Evolutionary conservation across 2,888 invertebrate genomes (phyloP).

Genomic region (Leptinotarsa haldemani): DNA sequence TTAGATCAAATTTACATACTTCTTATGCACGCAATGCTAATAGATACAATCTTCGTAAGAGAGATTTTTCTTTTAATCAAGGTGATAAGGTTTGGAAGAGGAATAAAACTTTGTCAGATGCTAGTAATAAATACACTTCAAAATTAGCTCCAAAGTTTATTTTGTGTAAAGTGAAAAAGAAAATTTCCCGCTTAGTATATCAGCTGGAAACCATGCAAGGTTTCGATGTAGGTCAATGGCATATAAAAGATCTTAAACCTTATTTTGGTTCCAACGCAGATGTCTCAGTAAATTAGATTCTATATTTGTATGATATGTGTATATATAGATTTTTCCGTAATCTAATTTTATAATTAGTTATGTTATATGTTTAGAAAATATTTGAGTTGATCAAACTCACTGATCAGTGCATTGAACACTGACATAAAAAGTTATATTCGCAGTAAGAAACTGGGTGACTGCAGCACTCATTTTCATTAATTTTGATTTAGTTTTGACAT

Average conservation of each 20-base stretch:
- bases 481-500: neutral
- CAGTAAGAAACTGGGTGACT: neutral
- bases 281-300: slow-evolving; percentile 1
- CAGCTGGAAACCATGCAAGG: neutral
- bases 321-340: neutral
- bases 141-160: neutral
- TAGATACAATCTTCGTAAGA: slow-evolving; percentile 1
- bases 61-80: neutral
- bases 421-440: neutral
- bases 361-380: neutral
- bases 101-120: slow-evolving; percentile 3
- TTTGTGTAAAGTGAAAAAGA: neutral
- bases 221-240: neutral
- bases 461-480: neutral
- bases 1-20: neutral
- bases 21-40: neutral
- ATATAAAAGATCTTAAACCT: neutral
- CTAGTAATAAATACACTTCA: neutral
- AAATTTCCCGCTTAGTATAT: neutral
- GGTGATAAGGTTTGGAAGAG: neutral
- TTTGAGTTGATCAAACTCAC: neutral
- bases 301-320: neutral
- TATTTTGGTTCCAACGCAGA: neutral
- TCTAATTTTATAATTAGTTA: neutral
- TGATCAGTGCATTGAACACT: neutral